Conservation (phyloP, 1,140 invertebrate genomes). For the Pseudoatta argentina region DNA sequence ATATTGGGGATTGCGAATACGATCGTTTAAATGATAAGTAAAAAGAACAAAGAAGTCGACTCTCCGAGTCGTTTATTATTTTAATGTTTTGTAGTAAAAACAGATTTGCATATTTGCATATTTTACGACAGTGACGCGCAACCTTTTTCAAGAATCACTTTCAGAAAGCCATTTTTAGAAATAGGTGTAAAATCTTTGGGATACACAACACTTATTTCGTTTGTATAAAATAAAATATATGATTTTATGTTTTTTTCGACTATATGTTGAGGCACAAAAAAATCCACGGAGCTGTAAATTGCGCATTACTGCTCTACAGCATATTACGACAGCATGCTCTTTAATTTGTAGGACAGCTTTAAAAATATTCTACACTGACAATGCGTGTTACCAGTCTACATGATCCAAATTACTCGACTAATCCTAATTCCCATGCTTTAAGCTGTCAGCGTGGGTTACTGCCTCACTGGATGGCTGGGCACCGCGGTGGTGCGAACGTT, state of each 20-base stretch:
- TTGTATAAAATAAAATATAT: too few relatives aligned
- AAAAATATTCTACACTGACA: neutral
- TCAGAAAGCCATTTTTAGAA: too few relatives aligned
- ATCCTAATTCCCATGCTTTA: conserved; percentile 47
- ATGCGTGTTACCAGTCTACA: too few relatives aligned
- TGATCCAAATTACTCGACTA: conserved; percentile 16
- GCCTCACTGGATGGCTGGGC: conserved; percentile 87
- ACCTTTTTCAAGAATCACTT: too few relatives aligned
- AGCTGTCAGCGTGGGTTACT: conserved; percentile 88
- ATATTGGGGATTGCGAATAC: conserved; percentile 57
- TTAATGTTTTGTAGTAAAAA: neutral
- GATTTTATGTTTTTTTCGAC: too few relatives aligned
- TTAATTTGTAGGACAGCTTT: neutral
- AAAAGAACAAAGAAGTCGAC: neutral
- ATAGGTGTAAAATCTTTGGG: too few relatives aligned
- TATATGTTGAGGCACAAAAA: too few relatives aligned
- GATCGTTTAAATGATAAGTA: neutral
- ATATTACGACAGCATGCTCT: neutral
- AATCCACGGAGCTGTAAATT: too few relatives aligned
- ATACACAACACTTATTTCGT: too few relatives aligned
- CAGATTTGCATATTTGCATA: too few relatives aligned
- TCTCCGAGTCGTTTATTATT: neutral
- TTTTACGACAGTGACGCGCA: too few relatives aligned
- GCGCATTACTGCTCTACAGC: too few relatives aligned
- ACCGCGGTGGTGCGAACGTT: conserved; percentile 86